Conservation (phyloP, 1,140 invertebrate genomes). For the Protaetia brevitarsis region DNA sequence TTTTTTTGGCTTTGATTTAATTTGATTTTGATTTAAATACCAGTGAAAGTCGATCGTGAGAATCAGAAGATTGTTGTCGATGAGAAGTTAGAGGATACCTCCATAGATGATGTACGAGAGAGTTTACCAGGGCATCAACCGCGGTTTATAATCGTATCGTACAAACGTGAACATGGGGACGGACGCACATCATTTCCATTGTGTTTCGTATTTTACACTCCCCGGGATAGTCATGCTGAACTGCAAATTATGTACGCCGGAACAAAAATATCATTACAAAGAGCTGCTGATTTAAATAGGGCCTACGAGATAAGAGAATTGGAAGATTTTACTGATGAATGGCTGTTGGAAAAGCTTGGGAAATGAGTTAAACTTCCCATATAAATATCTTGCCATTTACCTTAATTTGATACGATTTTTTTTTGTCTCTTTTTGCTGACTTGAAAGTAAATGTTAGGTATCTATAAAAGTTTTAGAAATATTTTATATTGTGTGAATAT, state of each 20-base stretch:
- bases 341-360: constrained; percentile 74
- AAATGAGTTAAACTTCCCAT: too few relatives aligned
- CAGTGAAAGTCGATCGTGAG: constrained; percentile 82
- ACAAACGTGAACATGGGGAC: constrained; percentile 79
- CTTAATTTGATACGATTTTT: too few relatives aligned
- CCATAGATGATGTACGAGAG: constrained; percentile 80
- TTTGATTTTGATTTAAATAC: constrained; percentile 24
- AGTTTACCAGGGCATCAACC: constrained; percentile 83
- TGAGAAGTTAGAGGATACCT: constrained; percentile 73
- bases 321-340: constrained; percentile 87
- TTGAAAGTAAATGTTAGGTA: too few relatives aligned
- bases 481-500: too few relatives aligned
- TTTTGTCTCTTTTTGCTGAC: too few relatives aligned
- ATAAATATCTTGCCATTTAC: constrained; percentile 1
- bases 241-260: constrained; percentile 93
- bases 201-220: constrained; percentile 91
- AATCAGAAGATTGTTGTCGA: constrained; percentile 77
- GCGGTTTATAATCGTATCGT: constrained; percentile 85
- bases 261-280: constrained; percentile 78
- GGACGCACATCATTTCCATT: constrained; percentile 85
- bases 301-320: constrained; percentile 82
- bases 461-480: too few relatives aligned
- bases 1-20: constrained; percentile 4
- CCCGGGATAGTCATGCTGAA: constrained; percentile 76
- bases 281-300: constrained; percentile 76